Conservation (phyloP, 2,888 invertebrate species). For the Cinara cedri region DNA sequence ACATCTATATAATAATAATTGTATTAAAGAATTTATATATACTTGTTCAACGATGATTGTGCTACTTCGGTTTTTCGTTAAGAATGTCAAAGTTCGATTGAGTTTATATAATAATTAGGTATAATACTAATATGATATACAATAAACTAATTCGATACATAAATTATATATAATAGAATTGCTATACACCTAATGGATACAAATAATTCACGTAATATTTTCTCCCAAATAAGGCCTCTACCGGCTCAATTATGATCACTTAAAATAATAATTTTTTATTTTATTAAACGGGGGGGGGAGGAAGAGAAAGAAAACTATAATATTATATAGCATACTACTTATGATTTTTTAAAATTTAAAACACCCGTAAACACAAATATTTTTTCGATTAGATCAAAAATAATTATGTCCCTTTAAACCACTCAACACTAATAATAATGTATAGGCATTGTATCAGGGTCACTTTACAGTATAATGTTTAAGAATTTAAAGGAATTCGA, state of each 20-base stretch:
- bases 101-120: slow-evolving; percentile 25
- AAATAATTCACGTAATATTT: slow-evolving; percentile 23
- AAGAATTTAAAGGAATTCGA: neutral
- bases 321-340: slow-evolving; percentile 1
- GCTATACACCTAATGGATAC: slow-evolving; percentile 9
- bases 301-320: slow-evolving; percentile 16
- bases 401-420: neutral
- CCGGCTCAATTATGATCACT: slow-evolving; percentile 6
- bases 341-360: slow-evolving; percentile 12
- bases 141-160: slow-evolving; percentile 23
- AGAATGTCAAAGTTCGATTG: slow-evolving; percentile 49
- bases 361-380: slow-evolving; percentile 8
- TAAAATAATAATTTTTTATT: neutral
- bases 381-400: neutral
- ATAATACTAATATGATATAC: slow-evolving; percentile 21
- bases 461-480: neutral
- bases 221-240: slow-evolving; percentile 48
- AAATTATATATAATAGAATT: neutral
- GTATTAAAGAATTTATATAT: slow-evolving; percentile 10
- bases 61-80: slow-evolving; percentile 22
- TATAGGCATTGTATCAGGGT: neutral
- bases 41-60: slow-evolving; percentile 22
- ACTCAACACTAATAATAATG: neutral
- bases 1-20: slow-evolving; percentile 4
- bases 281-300: neutral